Evolutionary conservation across 1,140 invertebrate genomes (phyloP).

Genomic region (Aricia agestis): DNA sequence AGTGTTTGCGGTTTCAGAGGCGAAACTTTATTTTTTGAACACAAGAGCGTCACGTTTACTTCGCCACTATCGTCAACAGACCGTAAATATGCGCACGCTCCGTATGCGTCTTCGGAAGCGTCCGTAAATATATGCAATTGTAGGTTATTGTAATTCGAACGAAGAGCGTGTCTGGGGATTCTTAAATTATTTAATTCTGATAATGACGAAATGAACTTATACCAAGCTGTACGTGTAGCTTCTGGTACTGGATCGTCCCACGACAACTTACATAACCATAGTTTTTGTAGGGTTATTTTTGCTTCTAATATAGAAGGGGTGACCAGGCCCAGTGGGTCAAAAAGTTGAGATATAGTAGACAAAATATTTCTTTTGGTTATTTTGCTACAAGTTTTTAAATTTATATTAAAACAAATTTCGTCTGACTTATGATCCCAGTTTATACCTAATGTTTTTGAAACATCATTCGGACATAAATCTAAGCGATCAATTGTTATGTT

Average conservation of each 20-base stretch:
- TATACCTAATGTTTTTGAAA: conserved; percentile 1
- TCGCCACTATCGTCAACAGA: not conserved
- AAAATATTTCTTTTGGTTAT: conserved; percentile 32
- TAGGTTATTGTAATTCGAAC: not conserved
- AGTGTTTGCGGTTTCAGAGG: no score
- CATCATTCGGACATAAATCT: conserved; percentile 2
- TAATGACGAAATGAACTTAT: conserved; percentile 5
- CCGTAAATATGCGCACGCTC: conserved; percentile 14
- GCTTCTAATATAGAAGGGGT: conserved; percentile 33
- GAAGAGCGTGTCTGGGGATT: not conserved
- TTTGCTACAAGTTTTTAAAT: not conserved
- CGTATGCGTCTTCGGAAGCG: conserved; percentile 18
- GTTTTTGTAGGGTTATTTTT: conserved; percentile 39
- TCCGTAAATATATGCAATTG: conserved; percentile 17
- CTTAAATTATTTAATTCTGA: conserved; percentile 10
- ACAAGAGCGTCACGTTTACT: no score
- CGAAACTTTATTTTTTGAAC: no score
- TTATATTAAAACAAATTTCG: conserved; percentile 14
- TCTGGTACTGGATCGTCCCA: conserved; percentile 44
- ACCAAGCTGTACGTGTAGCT: not conserved
- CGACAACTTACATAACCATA: conserved; percentile 34
- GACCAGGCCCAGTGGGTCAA: conserved; percentile 48
- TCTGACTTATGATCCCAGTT: conserved; percentile 22
- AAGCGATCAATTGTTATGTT: not conserved
- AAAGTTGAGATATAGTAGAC: conserved; percentile 35